phyloP scores from a whole-genome alignment of 2,797 vertebrate species.

The Tokudaia tokunoshimensis region DNA sequence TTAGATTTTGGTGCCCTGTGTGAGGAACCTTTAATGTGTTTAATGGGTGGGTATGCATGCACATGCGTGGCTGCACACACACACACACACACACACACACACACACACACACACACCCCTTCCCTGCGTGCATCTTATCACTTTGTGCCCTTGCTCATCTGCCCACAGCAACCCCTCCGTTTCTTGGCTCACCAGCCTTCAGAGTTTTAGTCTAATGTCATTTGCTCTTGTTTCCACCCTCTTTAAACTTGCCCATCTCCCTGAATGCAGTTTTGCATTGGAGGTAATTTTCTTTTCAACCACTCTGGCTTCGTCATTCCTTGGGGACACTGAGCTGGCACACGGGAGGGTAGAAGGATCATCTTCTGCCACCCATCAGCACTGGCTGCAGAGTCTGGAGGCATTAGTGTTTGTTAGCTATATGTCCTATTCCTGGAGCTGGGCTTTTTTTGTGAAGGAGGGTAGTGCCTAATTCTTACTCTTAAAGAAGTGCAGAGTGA shows the following conservation, averaged over 20 bases:
- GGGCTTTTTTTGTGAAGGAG: not conserved
- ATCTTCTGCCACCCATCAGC: not conserved
- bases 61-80: not conserved
- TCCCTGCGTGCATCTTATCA: not conserved
- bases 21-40: not conserved
- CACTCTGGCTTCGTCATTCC: not conserved
- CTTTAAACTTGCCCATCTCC: not conserved
- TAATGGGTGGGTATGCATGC: not conserved
- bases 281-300: not conserved
- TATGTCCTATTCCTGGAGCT: not conserved
- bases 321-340: not conserved
- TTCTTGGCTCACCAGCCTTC: not conserved
- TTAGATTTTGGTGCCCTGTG: not conserved
- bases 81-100: not conserved
- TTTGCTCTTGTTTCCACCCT: not conserved
- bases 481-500: not conserved
- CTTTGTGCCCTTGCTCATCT: not conserved
- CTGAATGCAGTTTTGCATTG: not conserved
- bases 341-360: not conserved
- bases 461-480: not conserved
- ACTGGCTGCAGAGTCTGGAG: not conserved
- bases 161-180: not conserved
- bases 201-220: not conserved
- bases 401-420: not conserved
- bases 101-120: not conserved